phyloP scores from a whole-genome alignment of 1,140 invertebrate genomes.

The Hycleus phaleratus region DNA sequence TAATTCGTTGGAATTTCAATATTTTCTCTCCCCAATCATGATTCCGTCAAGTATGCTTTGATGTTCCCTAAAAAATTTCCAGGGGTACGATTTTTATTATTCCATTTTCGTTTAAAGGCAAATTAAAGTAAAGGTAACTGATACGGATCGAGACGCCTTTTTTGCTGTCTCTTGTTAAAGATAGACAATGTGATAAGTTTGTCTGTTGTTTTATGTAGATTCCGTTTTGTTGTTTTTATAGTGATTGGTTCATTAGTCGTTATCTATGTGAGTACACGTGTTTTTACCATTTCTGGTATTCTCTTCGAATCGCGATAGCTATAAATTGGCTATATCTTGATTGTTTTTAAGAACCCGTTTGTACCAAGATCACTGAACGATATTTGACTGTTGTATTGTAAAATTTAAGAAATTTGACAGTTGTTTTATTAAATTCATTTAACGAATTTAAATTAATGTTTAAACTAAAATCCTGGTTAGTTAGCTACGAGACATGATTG shows the following conservation, averaged over 20 bases:
- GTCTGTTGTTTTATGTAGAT: conserved; percentile 12
- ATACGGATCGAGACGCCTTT: conserved; percentile 11
- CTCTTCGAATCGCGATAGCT: conserved; percentile 10
- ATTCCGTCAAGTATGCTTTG: no score
- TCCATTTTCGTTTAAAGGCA: conserved; percentile 11
- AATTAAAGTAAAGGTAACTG: conserved; percentile 9
- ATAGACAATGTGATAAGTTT: conserved; percentile 1
- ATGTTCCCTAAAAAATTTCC: conserved; percentile 7
- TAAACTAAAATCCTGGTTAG: neutral
- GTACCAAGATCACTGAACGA: conserved; percentile 2
- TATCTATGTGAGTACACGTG: conserved; percentile 28
- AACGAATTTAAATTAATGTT: no score
- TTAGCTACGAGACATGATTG: conserved; percentile 23
- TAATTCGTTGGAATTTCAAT: no score
- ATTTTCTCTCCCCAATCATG: no score
- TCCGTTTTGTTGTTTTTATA: conserved; percentile 2
- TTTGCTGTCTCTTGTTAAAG: neutral
- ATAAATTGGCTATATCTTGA: conserved; percentile 24
- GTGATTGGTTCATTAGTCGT: conserved; percentile 25
- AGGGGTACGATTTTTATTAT: conserved; percentile 12
- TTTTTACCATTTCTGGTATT: conserved; percentile 27
- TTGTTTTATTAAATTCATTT: no score
- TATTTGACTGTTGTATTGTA: conserved; percentile 3
- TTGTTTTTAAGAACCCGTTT: conserved; percentile 25
- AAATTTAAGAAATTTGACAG: neutral